Base-by-base conservation (phyloP, 2,113 vertebrate genomes). In the Heterotis niloticus region DNA sequence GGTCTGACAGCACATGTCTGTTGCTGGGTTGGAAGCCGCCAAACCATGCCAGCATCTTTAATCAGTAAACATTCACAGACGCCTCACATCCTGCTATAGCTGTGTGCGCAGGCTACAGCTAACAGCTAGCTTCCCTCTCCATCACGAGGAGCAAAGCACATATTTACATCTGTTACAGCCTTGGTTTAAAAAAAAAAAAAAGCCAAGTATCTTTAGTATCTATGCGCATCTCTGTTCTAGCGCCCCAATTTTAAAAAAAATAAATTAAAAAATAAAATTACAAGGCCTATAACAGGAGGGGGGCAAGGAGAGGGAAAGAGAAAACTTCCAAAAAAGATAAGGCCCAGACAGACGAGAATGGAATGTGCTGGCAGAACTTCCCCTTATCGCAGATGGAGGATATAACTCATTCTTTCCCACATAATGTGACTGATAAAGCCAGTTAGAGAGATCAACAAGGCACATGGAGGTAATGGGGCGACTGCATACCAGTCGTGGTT, bases 1-100 rank as follows among this genome's bases (percentile, higher is more conserved):
- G 18, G 72, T 56, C 80, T 78, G 70, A 77, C 86, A 86, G 84
- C 85, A 83, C 80, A 81, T 77, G 78, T 68, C 59, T 75, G 75
- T 78, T 86, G 83, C 84, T 34, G 14, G 16, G 14, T 75, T 81
- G 81, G 82, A 82, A 76, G 73, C 66, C 23, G 44, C 75, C 64
- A 75, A 75, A 78, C 73, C 69, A 23, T 85, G 83, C 82, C 76
- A 73, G 64, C 81, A 34, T 26, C 78, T 77, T 51, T 70, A 16
- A 17, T 64, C 29, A 52, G 26, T 62, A 29, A 81, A 75, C 73
- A 81, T 77, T 78, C 68, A 75, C 71, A 26, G 23, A 66, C 64
- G 12, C 18, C 18, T n/a, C 20, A 3, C 18, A 20, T 20, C 59
- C 13, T 20, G n/a, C 17, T 23, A 23, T 23, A 44, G 34, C 64